Percentiles rank a stretch among this genome's conserved stretches.
Conservation (phyloP, 2,113 vertebrate genomes). For the Gobiocypris rarus region DNA sequence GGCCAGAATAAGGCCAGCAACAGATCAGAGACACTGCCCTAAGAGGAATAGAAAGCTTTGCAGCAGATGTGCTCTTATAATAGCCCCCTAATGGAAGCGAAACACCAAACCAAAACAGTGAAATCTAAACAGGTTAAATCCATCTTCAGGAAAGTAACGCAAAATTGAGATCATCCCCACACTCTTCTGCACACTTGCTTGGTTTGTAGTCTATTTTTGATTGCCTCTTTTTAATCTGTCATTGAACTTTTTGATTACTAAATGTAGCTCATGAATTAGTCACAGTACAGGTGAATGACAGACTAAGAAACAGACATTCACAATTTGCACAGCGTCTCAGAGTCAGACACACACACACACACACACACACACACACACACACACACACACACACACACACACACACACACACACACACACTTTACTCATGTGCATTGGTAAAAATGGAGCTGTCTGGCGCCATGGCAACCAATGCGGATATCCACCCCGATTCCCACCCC, state of each 20-base stretch:
- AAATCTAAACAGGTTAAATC: slow-evolving; percentile 29
- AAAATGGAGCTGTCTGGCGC: slow-evolving; percentile 80
- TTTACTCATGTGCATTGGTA: slow-evolving; percentile 75
- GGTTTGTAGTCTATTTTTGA: neutral
- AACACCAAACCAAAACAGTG: slow-evolving; percentile 15
- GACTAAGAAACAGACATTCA: slow-evolving; percentile 44
- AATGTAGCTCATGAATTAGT: slow-evolving; percentile 33
- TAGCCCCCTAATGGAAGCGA: slow-evolving; percentile 18
- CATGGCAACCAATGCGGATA: slow-evolving; percentile 82
- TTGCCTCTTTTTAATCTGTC: neutral
- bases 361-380: too few relatives aligned
- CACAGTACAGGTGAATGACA: slow-evolving; percentile 40
- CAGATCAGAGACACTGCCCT: neutral
- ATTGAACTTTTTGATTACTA: slow-evolving; percentile 1
- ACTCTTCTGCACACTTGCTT: neutral
- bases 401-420: slow-evolving; percentile 26
- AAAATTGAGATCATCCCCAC: neutral
- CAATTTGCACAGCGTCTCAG: slow-evolving; percentile 38
- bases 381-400: slow-evolving; percentile 31
- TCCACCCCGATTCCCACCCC: slow-evolving; percentile 75
- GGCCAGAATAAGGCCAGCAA: neutral
- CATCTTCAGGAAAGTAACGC: slow-evolving; percentile 16
- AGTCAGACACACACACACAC: slow-evolving; percentile 40
- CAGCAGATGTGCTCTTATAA: slow-evolving; percentile 36
- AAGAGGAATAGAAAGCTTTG: slow-evolving; percentile 23